phyloP scores from a whole-genome alignment of 2,113 vertebrate species.

The Synodontis membranacea region DNA sequence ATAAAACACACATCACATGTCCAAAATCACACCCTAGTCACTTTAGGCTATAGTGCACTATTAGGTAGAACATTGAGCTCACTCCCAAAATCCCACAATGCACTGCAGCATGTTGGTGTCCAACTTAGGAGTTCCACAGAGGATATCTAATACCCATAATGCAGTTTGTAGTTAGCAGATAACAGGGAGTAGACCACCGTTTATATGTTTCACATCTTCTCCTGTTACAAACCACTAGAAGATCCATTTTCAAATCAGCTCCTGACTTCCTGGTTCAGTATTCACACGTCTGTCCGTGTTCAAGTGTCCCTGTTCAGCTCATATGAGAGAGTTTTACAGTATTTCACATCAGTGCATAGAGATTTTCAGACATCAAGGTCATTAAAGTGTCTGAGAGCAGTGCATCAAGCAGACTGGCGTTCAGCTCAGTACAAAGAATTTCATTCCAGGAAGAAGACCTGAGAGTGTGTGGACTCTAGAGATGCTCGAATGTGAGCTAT shows the following conservation, averaged over 20 bases:
- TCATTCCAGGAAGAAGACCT: not conserved
- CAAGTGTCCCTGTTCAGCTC: not conserved
- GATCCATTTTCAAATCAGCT: not conserved
- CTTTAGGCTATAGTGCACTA: not conserved
- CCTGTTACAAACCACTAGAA: not conserved
- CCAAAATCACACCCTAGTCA: not conserved
- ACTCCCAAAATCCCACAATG: not conserved
- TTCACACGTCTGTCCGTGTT: not conserved
- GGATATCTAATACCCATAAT: not conserved
- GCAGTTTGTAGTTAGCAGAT: not conserved
- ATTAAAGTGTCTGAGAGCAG: not conserved
- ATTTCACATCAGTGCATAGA: not conserved
- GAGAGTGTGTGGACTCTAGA: not conserved
- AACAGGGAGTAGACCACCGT: not conserved
- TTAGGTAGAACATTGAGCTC: not conserved
- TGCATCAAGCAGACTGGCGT: not conserved
- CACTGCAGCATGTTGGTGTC: not conserved
- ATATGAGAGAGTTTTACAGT: not conserved
- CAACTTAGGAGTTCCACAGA: not conserved
- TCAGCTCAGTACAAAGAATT: not conserved
- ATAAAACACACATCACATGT: not conserved
- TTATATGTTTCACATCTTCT: not conserved
- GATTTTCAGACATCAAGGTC: not conserved
- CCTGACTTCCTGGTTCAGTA: not conserved
- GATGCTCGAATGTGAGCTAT: not conserved